Conservation (phyloP, 2,113 vertebrate species). For the Nothocercus julius region DNA sequence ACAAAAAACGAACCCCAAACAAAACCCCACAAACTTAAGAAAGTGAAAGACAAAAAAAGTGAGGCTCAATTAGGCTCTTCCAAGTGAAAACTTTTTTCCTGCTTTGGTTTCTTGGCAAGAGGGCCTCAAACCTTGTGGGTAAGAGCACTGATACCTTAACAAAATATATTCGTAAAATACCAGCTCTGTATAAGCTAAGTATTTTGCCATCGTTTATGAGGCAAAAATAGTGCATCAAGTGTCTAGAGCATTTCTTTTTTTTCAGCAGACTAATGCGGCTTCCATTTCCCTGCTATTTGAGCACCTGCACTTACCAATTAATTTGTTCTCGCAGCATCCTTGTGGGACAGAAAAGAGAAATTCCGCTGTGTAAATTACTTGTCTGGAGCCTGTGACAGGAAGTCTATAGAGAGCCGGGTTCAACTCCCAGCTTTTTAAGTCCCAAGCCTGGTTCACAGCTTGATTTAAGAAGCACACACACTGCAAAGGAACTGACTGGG, state of each 20-base stretch:
- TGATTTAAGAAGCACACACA: background rate
- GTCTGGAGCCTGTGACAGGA: background rate
- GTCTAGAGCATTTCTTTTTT: background rate
- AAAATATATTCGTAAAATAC: background rate
- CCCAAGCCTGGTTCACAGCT: background rate
- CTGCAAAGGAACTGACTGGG: constrained; percentile 1
- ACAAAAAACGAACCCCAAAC: background rate
- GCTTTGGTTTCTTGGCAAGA: constrained; percentile 1
- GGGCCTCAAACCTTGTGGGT: background rate
- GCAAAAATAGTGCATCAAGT: background rate
- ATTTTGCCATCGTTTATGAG: background rate
- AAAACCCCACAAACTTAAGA: background rate
- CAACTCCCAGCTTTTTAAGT: background rate
- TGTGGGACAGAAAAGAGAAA: background rate
- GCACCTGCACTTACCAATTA: background rate
- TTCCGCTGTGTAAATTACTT: background rate
- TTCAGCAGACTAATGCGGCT: background rate
- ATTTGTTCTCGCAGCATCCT: background rate
- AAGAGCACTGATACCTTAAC: background rate
- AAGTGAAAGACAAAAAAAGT: background rate
- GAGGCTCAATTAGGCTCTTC: constrained; percentile 14
- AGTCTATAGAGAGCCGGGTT: background rate
- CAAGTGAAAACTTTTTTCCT: background rate
- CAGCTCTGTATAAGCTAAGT: background rate
- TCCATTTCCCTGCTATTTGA: background rate